Evolutionary conservation across 2,113 vertebrate species (phyloP), one percentile per base, ranked within the genome.

Genomic region (Halcyon malimbica): DNA sequence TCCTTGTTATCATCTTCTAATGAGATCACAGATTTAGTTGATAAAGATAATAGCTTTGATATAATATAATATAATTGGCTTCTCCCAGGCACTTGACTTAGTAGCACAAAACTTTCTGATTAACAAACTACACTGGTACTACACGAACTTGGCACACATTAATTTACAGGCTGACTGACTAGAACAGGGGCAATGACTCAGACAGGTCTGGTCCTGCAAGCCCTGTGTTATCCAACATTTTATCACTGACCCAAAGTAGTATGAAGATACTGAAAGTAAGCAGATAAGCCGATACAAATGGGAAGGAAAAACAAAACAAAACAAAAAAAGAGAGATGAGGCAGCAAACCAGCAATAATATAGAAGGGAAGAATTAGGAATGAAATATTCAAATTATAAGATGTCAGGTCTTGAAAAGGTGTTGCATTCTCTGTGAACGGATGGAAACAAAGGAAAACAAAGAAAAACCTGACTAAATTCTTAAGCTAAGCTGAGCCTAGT

Each of bases 31-130:
- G 74, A 87, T 85, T 83, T 89, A 79, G 91, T 73, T 93, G 91
- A 69, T 95, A 95, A 94, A 95, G 89, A 87, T 97, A 96, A 96
- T 95, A 89, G 86, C 86, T 97, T 95, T 94, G 95, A 94, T 94
- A 95, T 48, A 0, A 2, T 41, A 60, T 94, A 96, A 2, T 41
- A 60, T 94, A 96, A 96, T 97, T 91, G 69, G 67, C 81, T 97
- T 91, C 89, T 94, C 57, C 54, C 60, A 96, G 65, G 65, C 87
- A 73, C 75, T 93, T 68, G 56, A 71, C 21, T 89, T 69, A 60
- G 57, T n/a, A 65, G 44, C 78, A 90, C 26, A 83, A 93, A 96
- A 91, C 44, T 91, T 94, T 54, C 44, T 83, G 74, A 62, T 87
- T 95, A 95, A 79, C 51, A 39, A 75, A 91, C 53, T 96, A 4